Base-by-base conservation (phyloP, 2,797 vertebrate genomes). In the Spinus olivaceus region DNA sequence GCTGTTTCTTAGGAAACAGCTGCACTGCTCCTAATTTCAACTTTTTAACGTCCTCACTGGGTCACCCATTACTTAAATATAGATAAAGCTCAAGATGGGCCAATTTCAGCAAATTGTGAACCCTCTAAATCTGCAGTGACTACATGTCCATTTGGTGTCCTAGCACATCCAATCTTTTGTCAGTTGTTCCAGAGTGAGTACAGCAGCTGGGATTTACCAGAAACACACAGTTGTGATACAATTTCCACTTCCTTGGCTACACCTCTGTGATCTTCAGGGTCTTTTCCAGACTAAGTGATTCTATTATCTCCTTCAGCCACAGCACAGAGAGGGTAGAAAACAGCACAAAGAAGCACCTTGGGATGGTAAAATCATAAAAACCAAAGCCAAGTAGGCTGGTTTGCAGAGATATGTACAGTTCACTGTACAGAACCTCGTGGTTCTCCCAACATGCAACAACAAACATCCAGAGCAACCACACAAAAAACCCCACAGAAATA, bases 1-100 rank as follows among this genome's bases (percentile, higher is more conserved):
- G 78, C 71, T 46, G 46, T 66, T 83, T 85, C 90, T 77, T 71
- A 30, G 28, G 71, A 67, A 94, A 95, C 79, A 88, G 94, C 81
- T 96, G 90, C 71, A 63, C 19, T 1, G 0, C 32, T 92, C 46
- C 24, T 25, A 51, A 81, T 78, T 65, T 56, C 88, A 69, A 85
- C 47, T 79, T 91, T 64, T 44, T 71, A 69, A 71, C 42, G 83
- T 86, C 72, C 76, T 92, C 53, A 5, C 35, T 27, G 39, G 46
- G 49, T 90, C 81, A 78, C 41, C 2, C 4, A 37, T 74, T 46
- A 71, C 42, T 89, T 67, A 47, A 86, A 37, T 39, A 47, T 0
- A 77, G 30, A 64, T 4, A 32, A 72, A 89, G 60, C 33, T 86
- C 63, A 57, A 24, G 32, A 81, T 4, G 25, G 32, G 47, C 57